These are phyloP conservation scores for Aleiodes alternator DNA, from an alignment of 2,888 invertebrate species.

Conservation along the genomic window DNA sequence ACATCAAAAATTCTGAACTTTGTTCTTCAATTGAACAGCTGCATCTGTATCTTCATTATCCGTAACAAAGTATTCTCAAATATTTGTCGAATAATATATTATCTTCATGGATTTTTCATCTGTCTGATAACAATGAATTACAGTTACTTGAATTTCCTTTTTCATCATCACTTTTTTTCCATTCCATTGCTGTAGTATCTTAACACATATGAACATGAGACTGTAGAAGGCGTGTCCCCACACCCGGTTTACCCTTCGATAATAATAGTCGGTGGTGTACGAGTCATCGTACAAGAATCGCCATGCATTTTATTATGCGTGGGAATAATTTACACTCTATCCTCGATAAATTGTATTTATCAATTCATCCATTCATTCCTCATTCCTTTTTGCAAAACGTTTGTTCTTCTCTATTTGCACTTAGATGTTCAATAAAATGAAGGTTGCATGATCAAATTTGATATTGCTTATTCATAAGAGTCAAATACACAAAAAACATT, in stretches of 20 bases:
- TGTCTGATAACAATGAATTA: constrained; percentile 5
- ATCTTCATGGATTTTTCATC: no score
- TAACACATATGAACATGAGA: constrained; percentile 18
- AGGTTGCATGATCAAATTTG: no score
- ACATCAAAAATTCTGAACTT: no score
- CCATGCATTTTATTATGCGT: constrained; percentile 39
- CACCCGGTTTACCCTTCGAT: constrained; percentile 22
- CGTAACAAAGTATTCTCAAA: no score
- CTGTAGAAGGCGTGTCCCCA: constrained; percentile 48
- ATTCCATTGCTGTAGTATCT: constrained; percentile 6
- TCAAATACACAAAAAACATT: no score
- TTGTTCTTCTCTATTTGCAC: no score
- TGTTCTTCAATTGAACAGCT: no score
- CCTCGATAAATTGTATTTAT: constrained; percentile 34
- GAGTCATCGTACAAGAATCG: constrained; percentile 48
- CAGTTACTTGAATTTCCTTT: not conserved
- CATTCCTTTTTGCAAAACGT: not conserved
- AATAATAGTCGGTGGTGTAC: constrained; percentile 37
- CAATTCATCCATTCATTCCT: constrained; percentile 20
- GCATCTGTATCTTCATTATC: no score
- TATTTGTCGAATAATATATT: no score
- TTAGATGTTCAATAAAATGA: no score
- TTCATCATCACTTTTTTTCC: not conserved
- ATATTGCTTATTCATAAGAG: not conserved
- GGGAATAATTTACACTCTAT: constrained; percentile 35